Evolutionary conservation across 2,113 vertebrate species (phyloP).

Genomic region (Megalops atlanticus): DNA sequence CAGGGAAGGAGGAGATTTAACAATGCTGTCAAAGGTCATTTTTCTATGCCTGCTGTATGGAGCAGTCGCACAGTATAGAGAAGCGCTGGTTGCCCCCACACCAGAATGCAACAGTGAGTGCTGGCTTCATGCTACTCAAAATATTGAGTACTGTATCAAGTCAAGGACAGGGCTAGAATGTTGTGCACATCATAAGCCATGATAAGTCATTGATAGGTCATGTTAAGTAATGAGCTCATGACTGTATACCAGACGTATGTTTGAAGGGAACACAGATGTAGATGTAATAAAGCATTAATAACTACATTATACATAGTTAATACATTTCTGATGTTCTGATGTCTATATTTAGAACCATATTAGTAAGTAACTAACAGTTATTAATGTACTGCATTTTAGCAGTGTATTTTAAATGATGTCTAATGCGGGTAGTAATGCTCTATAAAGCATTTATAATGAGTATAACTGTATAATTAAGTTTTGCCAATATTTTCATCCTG

Average conservation of each 20-base stretch:
- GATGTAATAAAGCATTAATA: no score
- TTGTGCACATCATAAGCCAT: not conserved
- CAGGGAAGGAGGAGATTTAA: constrained; percentile 1
- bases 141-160: not conserved
- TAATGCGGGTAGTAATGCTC: not conserved
- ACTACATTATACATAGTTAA: no score
- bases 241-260: no score
- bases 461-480: no score
- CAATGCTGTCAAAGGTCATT: constrained; percentile 13
- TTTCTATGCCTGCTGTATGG: constrained; percentile 7
- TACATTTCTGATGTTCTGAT: no score
- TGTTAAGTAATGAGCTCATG: no score
- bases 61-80: not conserved
- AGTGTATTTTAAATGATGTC: not conserved
- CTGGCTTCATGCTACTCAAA: not conserved
- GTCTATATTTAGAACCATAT: no score
- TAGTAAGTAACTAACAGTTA: no score
- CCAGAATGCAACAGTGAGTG: constrained; percentile 4
- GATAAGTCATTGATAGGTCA: no score
- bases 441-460: not conserved
- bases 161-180: not conserved
- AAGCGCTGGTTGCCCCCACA: not conserved
- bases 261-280: no score
- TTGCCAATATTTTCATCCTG: no score
- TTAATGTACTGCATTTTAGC: no score